Evolutionary conservation across 2,888 invertebrate species (phyloP), one percentile per base, ranked within the genome.

Genomic region (Idaea biselata): DNA sequence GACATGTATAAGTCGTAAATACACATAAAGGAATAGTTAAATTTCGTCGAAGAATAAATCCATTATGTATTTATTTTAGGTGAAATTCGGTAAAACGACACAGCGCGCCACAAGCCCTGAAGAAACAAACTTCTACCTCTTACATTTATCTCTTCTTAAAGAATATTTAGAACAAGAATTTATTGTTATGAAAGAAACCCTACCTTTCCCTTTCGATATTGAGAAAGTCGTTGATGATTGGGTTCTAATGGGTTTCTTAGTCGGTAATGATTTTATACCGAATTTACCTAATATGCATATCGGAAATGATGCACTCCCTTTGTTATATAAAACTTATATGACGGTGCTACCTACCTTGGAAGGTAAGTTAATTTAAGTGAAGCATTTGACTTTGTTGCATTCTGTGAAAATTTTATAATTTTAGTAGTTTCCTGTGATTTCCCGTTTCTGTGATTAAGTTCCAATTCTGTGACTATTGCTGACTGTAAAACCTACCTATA

Each of bases 191-290:
- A 95, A 95, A 78, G 91, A 93, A 7, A 93, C 93, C 16, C 80
- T 97, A 7, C 89, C 94, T 0, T 97, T 99, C 84, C 86, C 91
- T 0, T 99, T 95, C 84, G 96, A 98, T 83, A 93, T 99, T 73
- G 98, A 99, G 81, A 95, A 95, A 69, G 94, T 99, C 61, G 97
- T 99, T 31, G 99, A 99, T 81, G 99, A 99, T 85, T 99, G 99
- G 99, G 96, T 99, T 32, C 86, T 99, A 17, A 98, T 99, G 98
- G 98, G 98, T 0, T 99, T 99, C 84, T 89, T 99, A 25, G 97
- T 99, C 14, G 99, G 99, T 68, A 99, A 99, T 82, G 99, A 99
- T 88, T 99, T 99, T 87, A 97, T 99, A 76, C 99, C 99, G 0
- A 95, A 99, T 91, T 93, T 99, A 69, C 99, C 99, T 2, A 96